Evolutionary conservation across 1,140 invertebrate genomes (phyloP), one percentile per base, ranked within the genome.

Genomic region (Zaprionus ghesquierei): DNA sequence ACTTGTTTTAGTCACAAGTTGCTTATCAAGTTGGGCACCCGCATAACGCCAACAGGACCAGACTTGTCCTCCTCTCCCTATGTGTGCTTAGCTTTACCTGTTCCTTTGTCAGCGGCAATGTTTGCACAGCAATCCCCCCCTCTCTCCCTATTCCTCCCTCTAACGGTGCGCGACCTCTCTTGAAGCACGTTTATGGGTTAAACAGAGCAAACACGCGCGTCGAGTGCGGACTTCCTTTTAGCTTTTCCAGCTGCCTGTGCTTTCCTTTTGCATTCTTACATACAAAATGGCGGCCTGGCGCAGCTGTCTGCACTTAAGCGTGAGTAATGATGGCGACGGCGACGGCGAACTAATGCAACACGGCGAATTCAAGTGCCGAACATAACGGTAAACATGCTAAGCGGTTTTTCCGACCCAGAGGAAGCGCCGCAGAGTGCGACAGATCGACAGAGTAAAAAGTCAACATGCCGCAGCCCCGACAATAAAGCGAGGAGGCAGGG

Each of bases 321-420:
- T 72, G 73, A 75, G 69, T 79, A 79, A 81, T 74, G 64, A 64
- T 53, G 31, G 63, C 75, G 69, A 61, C 51, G 74, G 0, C 49
- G 59, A 51, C 63, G 72, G 72, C 72, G 73, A 87, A 82, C 82
- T 87, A 86, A 87, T 87, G 82, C 82, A 87, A 87, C 75, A 86
- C 79, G 84, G 82, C 82, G 84, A 87, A 87, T 87, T 89, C 82
- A 79, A 87, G 82, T 89, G 79, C 69, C 72, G 84, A 82, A 87
- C 84, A 87, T 77, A 77, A 81, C 84, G 84, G 82, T 77, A 89
- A 87, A 87, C 82, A 87, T 87, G 82, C 82, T 87, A 87, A 87
- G 82, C 82, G 84, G 79, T 87, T 87, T 86, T 81, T 50, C 46
- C 60, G 56, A 5, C 50, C 59, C 25, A 15, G 1, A 29, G 35